phyloP scores from a whole-genome alignment of 2,888 invertebrate genomes.

The Papilio gigon region DNA sequence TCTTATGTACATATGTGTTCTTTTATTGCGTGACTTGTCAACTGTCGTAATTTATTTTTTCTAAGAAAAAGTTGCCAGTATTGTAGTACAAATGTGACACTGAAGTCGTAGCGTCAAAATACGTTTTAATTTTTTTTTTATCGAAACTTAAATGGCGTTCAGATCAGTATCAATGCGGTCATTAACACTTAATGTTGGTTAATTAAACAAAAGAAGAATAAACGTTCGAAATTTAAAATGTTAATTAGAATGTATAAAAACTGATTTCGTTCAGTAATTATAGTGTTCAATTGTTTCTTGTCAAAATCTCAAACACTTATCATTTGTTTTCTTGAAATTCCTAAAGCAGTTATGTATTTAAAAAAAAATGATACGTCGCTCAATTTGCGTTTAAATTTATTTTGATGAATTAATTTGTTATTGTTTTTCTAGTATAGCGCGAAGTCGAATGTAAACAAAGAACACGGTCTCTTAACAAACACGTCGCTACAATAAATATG shows the following conservation, averaged over 20 bases:
- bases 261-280: slow-evolving; percentile 1
- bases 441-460: not conserved
- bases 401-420: not conserved
- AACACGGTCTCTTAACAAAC: not conserved
- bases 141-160: not conserved
- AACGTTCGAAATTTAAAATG: slow-evolving; percentile 6
- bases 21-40: too few relatives aligned
- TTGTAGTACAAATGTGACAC: not conserved
- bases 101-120: not conserved
- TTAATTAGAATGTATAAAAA: slow-evolving; percentile 10
- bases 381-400: not conserved
- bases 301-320: not conserved
- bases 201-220: slow-evolving; percentile 12
- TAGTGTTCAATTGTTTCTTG: not conserved
- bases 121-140: slow-evolving; percentile 6
- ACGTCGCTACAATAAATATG: not conserved
- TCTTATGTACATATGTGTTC: not conserved
- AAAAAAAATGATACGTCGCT: not conserved
- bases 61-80: not conserved
- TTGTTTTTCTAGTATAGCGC: not conserved
- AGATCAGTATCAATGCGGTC: slow-evolving; percentile 10
- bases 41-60: not conserved
- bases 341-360: not conserved
- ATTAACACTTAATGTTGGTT: slow-evolving; percentile 17
- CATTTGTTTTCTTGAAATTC: not conserved